Conservation (phyloP, 2,113 vertebrate species). For the Glareola pratincola region DNA sequence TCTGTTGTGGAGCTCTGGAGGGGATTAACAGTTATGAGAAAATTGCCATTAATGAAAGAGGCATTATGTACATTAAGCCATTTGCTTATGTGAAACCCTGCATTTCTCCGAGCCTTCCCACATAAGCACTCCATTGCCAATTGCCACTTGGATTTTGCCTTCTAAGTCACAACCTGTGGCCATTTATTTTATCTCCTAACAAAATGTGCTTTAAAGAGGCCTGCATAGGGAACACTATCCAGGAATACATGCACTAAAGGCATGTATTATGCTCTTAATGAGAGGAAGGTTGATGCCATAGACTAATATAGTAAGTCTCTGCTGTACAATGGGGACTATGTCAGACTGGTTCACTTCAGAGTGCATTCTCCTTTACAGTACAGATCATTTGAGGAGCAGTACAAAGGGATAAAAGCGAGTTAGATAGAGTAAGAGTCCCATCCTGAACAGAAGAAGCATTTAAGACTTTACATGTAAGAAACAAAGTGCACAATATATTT, state of each 20-base stretch:
- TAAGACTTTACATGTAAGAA: background rate
- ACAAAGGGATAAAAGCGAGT: background rate
- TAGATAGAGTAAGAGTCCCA: background rate
- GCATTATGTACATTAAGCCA: background rate
- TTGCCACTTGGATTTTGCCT: background rate
- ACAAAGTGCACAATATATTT: background rate
- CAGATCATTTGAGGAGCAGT: background rate
- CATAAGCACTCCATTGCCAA: background rate
- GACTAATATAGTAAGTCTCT: background rate
- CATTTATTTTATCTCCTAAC: background rate
- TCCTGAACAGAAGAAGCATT: background rate
- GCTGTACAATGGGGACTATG: rapidly evolving
- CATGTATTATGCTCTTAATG: background rate
- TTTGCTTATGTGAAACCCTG: background rate
- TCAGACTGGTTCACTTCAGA: background rate
- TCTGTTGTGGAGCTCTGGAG: background rate
- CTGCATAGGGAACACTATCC: background rate
- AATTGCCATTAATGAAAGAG: background rate
- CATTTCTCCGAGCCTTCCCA: background rate
- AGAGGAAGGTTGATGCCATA: background rate
- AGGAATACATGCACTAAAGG: background rate
- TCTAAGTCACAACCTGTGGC: background rate
- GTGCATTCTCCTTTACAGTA: background rate
- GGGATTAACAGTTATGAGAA: background rate
- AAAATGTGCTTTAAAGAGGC: background rate